phyloP scores from a whole-genome alignment of 2,797 vertebrate genomes.

The Botia kubotai region DNA sequence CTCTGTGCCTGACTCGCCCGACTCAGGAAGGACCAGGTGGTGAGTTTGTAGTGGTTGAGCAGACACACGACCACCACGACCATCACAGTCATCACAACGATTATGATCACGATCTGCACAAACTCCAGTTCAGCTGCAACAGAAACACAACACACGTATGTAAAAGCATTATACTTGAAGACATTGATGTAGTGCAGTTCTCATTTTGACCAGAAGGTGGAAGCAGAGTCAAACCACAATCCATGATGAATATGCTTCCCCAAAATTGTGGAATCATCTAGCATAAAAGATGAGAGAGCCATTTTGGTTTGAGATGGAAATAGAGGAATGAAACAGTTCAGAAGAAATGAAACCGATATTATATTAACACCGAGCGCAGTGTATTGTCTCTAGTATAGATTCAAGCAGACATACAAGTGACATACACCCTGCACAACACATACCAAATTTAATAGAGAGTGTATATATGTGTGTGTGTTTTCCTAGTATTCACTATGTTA shows the following conservation, averaged over 20 bases:
- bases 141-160: conserved; percentile 29
- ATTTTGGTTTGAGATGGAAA: conserved; percentile 30
- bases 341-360: not conserved
- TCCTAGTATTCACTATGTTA: too few species aligned
- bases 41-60: conserved; percentile 89
- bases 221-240: conserved; percentile 40
- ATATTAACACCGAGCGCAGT: not conserved
- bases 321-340: conserved; percentile 6
- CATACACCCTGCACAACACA: not conserved
- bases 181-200: not conserved
- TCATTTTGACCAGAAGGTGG: conserved; percentile 50
- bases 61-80: conserved; percentile 89
- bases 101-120: conserved; percentile 89
- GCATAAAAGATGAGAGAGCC: conserved; percentile 6
- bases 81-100: conserved; percentile 90
- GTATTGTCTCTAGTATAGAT: not conserved
- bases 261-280: conserved; percentile 20
- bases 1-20: conserved; percentile 81
- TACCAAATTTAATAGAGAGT: not conserved
- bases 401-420: conserved; percentile 32
- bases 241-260: not conserved
- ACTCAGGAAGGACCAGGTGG: conserved; percentile 84
- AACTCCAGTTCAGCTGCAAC: conserved; percentile 89
- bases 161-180: not conserved
- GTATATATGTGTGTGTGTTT: too few species aligned